phyloP scores from a whole-genome alignment of 64 coral and sea anemone genomes.

The Cladopsammia gracilis region DNA sequence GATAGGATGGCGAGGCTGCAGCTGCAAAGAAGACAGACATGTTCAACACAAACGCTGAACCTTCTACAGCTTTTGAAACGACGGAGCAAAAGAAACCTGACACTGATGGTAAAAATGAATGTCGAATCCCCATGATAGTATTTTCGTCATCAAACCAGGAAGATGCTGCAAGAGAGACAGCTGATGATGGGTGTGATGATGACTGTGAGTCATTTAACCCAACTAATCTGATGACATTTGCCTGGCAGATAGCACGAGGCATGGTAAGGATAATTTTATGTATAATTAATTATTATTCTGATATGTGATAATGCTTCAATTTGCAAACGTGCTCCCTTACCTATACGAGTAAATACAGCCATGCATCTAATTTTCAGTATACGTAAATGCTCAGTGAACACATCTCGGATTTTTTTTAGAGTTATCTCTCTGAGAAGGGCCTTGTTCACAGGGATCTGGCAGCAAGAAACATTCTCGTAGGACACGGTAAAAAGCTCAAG shows the following conservation, averaged over 20 bases:
- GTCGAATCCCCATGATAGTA: slow-evolving; percentile 17
- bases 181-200: background rate
- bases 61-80: background rate
- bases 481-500: slow-evolving; percentile 52
- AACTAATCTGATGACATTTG: slow-evolving; percentile 60
- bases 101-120: background rate
- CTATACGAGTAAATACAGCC: too few species aligned
- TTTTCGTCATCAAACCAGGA: background rate
- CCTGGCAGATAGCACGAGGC: slow-evolving; percentile 71
- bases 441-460: slow-evolving; percentile 61
- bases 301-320: too few species aligned
- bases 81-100: background rate
- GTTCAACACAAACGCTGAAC: background rate
- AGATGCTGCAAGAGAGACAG: background rate
- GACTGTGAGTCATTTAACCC: slow-evolving; percentile 52
- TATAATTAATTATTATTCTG: too few species aligned
- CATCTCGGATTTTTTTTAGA: background rate
- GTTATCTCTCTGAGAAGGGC: slow-evolving; percentile 40
- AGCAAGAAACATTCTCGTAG: slow-evolving; percentile 66
- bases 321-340: too few species aligned
- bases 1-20: too few species aligned
- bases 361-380: too few species aligned
- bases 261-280: slow-evolving; percentile 14
- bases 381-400: background rate
- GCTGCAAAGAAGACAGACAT: too few species aligned